phyloP scores from a whole-genome alignment of 1,140 invertebrate genomes.

The Delia radicum region DNA sequence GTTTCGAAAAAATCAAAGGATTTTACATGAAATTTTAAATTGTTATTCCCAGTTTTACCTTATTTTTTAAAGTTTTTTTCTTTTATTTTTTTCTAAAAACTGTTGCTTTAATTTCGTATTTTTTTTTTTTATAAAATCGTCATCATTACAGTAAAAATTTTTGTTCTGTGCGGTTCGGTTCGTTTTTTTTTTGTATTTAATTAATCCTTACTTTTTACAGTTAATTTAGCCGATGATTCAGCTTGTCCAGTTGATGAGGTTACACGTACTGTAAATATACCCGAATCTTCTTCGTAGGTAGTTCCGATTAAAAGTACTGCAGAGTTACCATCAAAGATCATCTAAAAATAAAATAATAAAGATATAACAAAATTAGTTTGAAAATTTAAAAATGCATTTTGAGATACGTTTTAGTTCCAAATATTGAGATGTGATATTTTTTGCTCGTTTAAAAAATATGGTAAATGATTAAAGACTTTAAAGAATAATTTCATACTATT shows the following conservation, averaged over 20 bases:
- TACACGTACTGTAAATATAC: slow-evolving; percentile 87
- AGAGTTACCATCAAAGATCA: slow-evolving; percentile 88
- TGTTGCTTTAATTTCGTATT: slow-evolving; percentile 1
- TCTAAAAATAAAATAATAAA: slow-evolving; percentile 63
- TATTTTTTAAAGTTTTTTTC: neutral
- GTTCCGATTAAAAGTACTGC: slow-evolving; percentile 86
- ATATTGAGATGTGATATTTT: too few relatives aligned
- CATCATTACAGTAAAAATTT: slow-evolving; percentile 16
- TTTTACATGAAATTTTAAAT: too few relatives aligned
- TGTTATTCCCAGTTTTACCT: too few relatives aligned
- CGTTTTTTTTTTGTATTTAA: slow-evolving; percentile 46
- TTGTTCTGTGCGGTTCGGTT: neutral
- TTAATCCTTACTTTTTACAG: slow-evolving; percentile 97
- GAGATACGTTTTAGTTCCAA: too few relatives aligned
- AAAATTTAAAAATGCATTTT: too few relatives aligned
- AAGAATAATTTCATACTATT: neutral
- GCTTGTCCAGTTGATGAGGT: slow-evolving; percentile 88
- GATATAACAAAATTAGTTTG: neutral
- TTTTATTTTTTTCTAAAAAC: neutral
- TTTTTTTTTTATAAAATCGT: slow-evolving; percentile 4
- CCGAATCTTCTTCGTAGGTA: slow-evolving; percentile 92
- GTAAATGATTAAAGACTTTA: too few relatives aligned
- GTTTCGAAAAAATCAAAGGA: too few relatives aligned
- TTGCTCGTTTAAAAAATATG: too few relatives aligned
- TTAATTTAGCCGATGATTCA: slow-evolving; percentile 88